Evolutionary conservation across 2,888 invertebrate genomes (phyloP).

Genomic region (Masnerella sp.): DNA sequence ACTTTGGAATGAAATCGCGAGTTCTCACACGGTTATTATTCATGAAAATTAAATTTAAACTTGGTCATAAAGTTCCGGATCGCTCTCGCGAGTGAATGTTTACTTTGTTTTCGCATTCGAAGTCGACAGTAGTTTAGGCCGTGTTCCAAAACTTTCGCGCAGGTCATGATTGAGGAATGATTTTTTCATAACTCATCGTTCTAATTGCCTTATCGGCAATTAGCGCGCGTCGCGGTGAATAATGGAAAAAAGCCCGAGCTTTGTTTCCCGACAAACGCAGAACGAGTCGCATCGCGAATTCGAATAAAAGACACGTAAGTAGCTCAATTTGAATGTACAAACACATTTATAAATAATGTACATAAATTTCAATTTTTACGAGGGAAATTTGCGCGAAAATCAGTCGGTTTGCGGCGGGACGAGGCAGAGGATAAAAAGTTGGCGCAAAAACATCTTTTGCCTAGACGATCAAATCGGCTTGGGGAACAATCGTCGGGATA

Average conservation of each 20-base stretch:
- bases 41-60: conserved; percentile 56
- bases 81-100: conserved; percentile 55
- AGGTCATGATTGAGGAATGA: conserved; percentile 17
- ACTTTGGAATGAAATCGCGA: conserved; percentile 47
- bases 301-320: conserved; percentile 47
- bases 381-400: conserved; percentile 41
- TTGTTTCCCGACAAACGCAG: no score
- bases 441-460: conserved; percentile 41
- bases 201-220: conserved; percentile 21
- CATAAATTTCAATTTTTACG: conserved; percentile 55
- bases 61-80: conserved; percentile 54
- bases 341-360: conserved; percentile 53
- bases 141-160: conserved; percentile 40
- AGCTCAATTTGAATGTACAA: conserved; percentile 49
- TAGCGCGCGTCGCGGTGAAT: conserved; percentile 7
- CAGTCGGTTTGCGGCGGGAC: conserved; percentile 14
- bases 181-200: conserved; percentile 13
- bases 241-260: neutral
- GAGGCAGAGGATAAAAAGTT: conserved; percentile 20
- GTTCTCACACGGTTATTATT: conserved; percentile 50
- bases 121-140: conserved; percentile 49
- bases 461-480: conserved; percentile 35
- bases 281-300: conserved; percentile 34
- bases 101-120: conserved; percentile 54
- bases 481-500: conserved; percentile 46